Conservation (phyloP, 2,797 vertebrate species). For the Cossypha polioptera region DNA sequence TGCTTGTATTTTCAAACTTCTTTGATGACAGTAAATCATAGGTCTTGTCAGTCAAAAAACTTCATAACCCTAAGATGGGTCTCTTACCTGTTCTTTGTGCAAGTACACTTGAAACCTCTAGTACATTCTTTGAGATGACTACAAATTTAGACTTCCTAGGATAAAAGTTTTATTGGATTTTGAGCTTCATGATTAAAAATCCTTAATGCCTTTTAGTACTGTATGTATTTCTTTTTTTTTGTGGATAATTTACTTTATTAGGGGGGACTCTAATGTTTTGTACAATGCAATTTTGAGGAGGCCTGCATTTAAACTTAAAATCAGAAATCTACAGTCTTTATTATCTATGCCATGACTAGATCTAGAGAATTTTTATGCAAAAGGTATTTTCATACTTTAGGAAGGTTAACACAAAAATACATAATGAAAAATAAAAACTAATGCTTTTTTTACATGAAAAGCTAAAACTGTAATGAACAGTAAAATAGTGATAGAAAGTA, state of each 20-base stretch:
- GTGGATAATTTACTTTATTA: background rate
- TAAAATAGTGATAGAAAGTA: background rate
- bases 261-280: background rate
- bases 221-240: too few species aligned
- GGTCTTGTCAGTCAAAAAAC: background rate
- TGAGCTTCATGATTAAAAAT: background rate
- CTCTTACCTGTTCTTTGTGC: background rate
- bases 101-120: background rate
- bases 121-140: background rate
- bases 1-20: background rate
- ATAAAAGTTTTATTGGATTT: background rate
- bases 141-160: background rate
- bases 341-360: background rate
- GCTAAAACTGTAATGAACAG: background rate
- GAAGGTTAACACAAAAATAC: background rate
- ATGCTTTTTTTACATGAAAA: background rate
- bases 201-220: background rate
- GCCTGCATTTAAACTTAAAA: background rate
- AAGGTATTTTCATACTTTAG: background rate
- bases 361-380: background rate
- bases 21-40: background rate
- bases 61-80: background rate
- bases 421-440: background rate
- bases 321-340: background rate
- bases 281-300: background rate